A percentile compares a stretch with the other conserved stretches of the same genome.
phyloP scores from a whole-genome alignment of 2,888 invertebrate species.

The Drosophila recens region DNA sequence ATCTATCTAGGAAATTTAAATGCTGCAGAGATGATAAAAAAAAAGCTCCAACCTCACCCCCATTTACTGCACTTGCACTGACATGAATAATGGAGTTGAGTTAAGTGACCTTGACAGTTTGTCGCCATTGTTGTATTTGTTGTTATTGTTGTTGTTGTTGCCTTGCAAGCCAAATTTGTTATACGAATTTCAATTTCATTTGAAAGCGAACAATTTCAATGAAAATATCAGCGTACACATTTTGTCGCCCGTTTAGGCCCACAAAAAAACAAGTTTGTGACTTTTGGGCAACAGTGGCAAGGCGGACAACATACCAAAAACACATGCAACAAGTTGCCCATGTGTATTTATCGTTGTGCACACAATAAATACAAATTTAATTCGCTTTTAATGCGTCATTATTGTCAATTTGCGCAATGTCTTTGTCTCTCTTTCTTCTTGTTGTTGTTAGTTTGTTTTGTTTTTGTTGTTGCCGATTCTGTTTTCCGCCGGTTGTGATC shows the following conservation, averaged over 20 bases:
- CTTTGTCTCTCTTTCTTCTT: conserved; percentile 7
- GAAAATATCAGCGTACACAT: conserved; percentile 23
- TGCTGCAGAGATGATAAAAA: not conserved
- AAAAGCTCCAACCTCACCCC: not conserved
- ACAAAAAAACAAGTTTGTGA: conserved; percentile 38
- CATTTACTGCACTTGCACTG: conserved; percentile 2
- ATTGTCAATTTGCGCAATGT: conserved; percentile 59
- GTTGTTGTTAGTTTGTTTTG: not conserved
- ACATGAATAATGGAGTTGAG: conserved; percentile 9
- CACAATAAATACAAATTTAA: conserved; percentile 55
- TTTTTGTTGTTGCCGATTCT: not conserved
- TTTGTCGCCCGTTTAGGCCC: conserved; percentile 51
- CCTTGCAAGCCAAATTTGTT: conserved; percentile 58
- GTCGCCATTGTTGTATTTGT: conserved; percentile 16
- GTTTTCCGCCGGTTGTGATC: conserved; percentile 8
- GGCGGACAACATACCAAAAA: conserved; percentile 36
- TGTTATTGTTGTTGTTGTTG: conserved; percentile 9
- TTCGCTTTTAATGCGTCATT: conserved; percentile 70
- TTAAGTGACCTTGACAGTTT: conserved; percentile 64
- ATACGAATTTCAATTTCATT: conserved; percentile 48
- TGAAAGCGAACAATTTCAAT: conserved; percentile 52
- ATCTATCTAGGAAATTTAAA: conserved; percentile 29
- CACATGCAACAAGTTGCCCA: conserved; percentile 64
- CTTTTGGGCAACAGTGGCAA: conserved; percentile 63
- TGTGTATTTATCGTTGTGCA: not conserved